These are phyloP conservation scores for Omphaloscelis lunosa DNA, from an alignment of 2,888 invertebrate genomes.

Conservation along the genomic window DNA sequence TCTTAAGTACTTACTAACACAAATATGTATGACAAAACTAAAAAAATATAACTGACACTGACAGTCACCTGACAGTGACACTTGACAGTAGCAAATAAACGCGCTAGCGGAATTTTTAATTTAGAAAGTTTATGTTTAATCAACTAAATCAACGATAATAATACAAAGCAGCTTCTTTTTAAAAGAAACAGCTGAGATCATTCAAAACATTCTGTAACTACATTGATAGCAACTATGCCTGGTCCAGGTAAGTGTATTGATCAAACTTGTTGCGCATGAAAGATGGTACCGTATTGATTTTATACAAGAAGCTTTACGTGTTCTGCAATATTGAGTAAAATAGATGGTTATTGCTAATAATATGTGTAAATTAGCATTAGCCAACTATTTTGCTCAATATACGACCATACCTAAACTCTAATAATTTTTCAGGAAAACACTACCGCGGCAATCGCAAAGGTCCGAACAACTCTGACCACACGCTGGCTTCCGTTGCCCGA, in stretches of 20 bases:
- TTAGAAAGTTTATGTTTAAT: background rate
- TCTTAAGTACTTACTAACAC: too few relatives aligned
- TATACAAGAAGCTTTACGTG: background rate
- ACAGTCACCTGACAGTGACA: background rate
- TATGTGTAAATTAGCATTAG: background rate
- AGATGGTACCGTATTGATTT: constrained; percentile 1
- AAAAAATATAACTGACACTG: background rate
- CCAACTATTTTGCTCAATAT: background rate
- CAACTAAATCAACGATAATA: background rate
- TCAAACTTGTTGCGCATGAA: background rate
- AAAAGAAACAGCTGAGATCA: background rate
- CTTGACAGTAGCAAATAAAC: constrained; percentile 10
- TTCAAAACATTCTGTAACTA: background rate
- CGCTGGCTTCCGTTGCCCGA: constrained; percentile 79
- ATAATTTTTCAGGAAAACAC: constrained; percentile 71
- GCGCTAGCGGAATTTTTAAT: constrained; percentile 25
- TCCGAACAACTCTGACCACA: constrained; percentile 62
- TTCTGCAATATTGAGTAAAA: constrained; percentile 1
- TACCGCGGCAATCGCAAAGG: constrained; percentile 75
- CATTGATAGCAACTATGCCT: constrained; percentile 70
- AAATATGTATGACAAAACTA: too few relatives aligned
- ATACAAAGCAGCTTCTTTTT: background rate
- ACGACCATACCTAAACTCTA: too few relatives aligned
- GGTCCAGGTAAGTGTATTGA: constrained; percentile 71
- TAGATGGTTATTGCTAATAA: background rate